Base-by-base conservation (phyloP, 2,113 vertebrate genomes). In the Mormyrus iriodes region DNA sequence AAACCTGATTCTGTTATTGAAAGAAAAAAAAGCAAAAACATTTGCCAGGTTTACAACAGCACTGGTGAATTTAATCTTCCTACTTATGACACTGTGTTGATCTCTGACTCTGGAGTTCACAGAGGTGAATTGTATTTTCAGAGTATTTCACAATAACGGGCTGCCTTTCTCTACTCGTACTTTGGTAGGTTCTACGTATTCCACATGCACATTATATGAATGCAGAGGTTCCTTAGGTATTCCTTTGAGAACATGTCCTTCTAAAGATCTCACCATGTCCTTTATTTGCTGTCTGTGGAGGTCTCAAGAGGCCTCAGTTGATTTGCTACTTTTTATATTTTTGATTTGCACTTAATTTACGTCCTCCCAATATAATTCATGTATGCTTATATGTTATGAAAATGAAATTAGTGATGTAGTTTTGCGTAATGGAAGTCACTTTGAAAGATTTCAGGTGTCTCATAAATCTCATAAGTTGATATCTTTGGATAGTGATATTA, bases 11-110 rank as follows among this genome's bases (percentile, higher is more conserved):
- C 42, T 51, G 76, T 42, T 86, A 31, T 83, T 24, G 42, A 76
- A 46, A 85, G 48, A 19, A 31, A 24, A 61, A 51, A 8, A 73
- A 31, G n/a, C n/a, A 82, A 87, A 90, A 52, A 55, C 90, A 51
- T 39, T 88, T 35, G 17, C 76, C 79, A 48, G 87, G 73, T 73
- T 88, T 27, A 86, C 55, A 24, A 69, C 65, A 51, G 46, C 69
- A 52, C 39, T 42, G 88, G 55, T 24, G 61, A 82, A 90, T 84
- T 39, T 83, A 89, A 85, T 88, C 84, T 79, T 89, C 84, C 48
- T 51, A 83, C 73, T 84, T 39, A 42, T 55, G 82, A 49, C 73
- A 61, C 52, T 17, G 79, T 48, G 86, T 48, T 87, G 46, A 90
- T 69, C 55, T 51, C 53, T 85, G 76, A 58, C 76, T 55, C 53